Evolutionary conservation across 2,888 invertebrate species (phyloP).

Genomic region (Cerastis leucographa): DNA sequence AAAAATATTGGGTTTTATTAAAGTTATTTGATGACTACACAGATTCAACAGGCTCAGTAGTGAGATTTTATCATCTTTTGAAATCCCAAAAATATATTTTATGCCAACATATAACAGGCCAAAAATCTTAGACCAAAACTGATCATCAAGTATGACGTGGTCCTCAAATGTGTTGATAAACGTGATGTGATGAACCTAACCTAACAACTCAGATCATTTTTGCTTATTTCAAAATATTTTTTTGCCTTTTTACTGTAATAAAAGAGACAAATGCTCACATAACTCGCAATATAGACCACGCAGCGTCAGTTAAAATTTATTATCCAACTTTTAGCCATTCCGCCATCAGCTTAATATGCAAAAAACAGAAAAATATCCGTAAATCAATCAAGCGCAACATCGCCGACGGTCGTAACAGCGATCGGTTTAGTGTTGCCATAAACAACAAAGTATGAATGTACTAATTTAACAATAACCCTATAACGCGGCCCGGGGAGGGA

Average conservation of each 20-base stretch:
- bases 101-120: no score
- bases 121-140: not conserved
- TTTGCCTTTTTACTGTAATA: not conserved
- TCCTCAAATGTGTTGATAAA: not conserved
- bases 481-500: conserved; percentile 63
- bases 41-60: not conserved
- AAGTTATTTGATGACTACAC: not conserved
- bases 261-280: conserved; percentile 25
- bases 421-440: conserved; percentile 74
- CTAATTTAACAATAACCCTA: conserved; percentile 80
- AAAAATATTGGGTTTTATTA: not conserved
- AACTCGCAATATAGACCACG: conserved; percentile 17
- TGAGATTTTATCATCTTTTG: not conserved
- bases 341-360: conserved; percentile 58
- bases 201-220: not conserved
- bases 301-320: conserved; percentile 40
- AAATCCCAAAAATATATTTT: not conserved
- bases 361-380: conserved; percentile 62
- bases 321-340: conserved; percentile 42
- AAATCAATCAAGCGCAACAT: conserved; percentile 72
- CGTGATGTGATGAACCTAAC: no score
- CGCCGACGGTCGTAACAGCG: conserved; percentile 69
- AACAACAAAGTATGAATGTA: conserved; percentile 81
- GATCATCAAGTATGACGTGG: not conserved
- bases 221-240: not conserved